Percentiles rank a stretch among this genome's conserved stretches.
Evolutionary conservation across 2,888 invertebrate genomes (phyloP).

Genomic region (Lapara coniferarum): DNA sequence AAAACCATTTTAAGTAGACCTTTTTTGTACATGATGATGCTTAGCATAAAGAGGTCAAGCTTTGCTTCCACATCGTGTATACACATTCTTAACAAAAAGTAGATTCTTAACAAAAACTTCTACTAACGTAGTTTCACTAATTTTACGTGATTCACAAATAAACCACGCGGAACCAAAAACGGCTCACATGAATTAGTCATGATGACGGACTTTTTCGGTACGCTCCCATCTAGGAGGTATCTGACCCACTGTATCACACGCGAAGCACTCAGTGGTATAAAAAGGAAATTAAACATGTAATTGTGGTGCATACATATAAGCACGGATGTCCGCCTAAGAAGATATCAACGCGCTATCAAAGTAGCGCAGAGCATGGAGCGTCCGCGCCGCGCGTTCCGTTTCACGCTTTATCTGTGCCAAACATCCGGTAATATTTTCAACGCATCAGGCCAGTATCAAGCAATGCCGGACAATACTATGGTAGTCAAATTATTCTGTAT

Average conservation of each 20-base stretch:
- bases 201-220: no score
- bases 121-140: no score
- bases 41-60: no score
- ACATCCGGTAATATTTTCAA: slow-evolving; percentile 75
- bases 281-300: neutral
- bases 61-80: no score
- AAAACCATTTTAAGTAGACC: neutral
- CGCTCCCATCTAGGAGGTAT: no score
- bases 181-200: no score
- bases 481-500: neutral
- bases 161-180: no score
- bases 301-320: neutral
- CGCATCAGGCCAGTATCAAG: slow-evolving; percentile 57
- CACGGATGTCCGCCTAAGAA: slow-evolving; percentile 23
- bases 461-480: slow-evolving; percentile 52
- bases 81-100: no score
- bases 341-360: slow-evolving; percentile 28
- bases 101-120: no score
- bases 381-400: slow-evolving; percentile 49
- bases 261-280: neutral
- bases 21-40: no score
- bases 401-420: slow-evolving; percentile 73
- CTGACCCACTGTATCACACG: no score
- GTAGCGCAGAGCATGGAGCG: slow-evolving; percentile 27
- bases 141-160: no score